Conservation (phyloP, 2,888 invertebrate genomes). For the Melanargia galathea region DNA sequence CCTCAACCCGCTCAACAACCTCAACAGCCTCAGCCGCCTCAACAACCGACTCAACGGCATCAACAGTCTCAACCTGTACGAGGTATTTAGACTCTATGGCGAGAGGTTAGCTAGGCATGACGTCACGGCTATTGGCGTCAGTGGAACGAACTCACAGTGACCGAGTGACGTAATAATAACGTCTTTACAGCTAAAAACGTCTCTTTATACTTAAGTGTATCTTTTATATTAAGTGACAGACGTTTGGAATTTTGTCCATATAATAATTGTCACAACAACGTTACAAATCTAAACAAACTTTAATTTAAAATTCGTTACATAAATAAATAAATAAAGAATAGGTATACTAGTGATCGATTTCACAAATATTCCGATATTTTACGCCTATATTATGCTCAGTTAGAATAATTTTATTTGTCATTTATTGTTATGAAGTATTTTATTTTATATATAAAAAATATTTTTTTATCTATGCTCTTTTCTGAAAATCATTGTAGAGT, state of each 20-base stretch:
- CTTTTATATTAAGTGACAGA: not conserved
- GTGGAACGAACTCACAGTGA: not conserved
- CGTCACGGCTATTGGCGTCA: not conserved
- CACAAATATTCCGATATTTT: constrained; percentile 4
- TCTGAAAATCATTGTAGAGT: not conserved
- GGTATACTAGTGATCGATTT: constrained; percentile 7
- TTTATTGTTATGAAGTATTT: not conserved
- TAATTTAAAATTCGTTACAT: not conserved
- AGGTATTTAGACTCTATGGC: constrained; percentile 14
- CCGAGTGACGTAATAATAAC: not conserved
- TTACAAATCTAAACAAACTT: not conserved
- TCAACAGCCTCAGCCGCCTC: constrained; percentile 20
- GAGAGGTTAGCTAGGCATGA: constrained; percentile 15
- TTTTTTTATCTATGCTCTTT: not conserved
- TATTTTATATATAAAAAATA: not conserved
- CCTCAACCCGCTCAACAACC: constrained; percentile 13
- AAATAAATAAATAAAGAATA: too few species aligned
- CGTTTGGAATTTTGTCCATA: not conserved
- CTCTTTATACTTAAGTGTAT: not conserved
- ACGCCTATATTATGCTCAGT: not conserved
- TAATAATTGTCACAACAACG: not conserved
- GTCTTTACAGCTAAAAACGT: not conserved
- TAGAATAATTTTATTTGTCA: not conserved
- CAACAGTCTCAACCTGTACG: constrained; percentile 21
- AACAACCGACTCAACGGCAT: constrained; percentile 15